These are phyloP conservation scores for Calliphora vicina DNA, from an alignment of 1,140 invertebrate species.

Conservation along the genomic window DNA sequence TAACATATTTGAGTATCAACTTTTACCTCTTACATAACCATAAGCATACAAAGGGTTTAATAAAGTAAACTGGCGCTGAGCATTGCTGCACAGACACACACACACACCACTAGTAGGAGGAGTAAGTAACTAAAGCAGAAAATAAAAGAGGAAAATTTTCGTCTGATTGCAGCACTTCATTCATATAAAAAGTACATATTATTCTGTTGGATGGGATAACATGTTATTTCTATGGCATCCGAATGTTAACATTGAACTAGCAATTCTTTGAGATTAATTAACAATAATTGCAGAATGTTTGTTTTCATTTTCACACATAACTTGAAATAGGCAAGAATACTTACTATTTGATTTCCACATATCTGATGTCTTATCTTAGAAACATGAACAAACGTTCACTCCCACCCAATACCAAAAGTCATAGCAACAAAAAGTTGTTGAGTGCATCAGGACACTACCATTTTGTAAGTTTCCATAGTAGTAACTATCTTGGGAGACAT, in stretches of 20 bases:
- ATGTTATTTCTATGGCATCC: background rate
- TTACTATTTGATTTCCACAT: too few relatives aligned
- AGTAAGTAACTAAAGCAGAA: background rate
- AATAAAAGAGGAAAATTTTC: background rate
- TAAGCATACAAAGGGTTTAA: background rate
- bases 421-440: slow-evolving; percentile 14
- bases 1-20: slow-evolving; percentile 1
- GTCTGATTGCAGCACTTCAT: background rate
- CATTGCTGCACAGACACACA: background rate
- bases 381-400: too few relatives aligned
- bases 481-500: slow-evolving; percentile 25
- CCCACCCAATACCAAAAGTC: background rate
- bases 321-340: too few relatives aligned
- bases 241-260: too few relatives aligned
- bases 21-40: background rate
- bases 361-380: too few relatives aligned
- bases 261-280: too few relatives aligned
- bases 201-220: background rate
- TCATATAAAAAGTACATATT: background rate
- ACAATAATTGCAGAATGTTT: too few relatives aligned
- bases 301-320: too few relatives aligned
- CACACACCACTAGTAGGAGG: background rate
- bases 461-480: background rate
- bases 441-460: slow-evolving; percentile 8
- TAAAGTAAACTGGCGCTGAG: background rate